phyloP scores from a whole-genome alignment of 2,888 invertebrate species.

The Schizotus pectinicornis region DNA sequence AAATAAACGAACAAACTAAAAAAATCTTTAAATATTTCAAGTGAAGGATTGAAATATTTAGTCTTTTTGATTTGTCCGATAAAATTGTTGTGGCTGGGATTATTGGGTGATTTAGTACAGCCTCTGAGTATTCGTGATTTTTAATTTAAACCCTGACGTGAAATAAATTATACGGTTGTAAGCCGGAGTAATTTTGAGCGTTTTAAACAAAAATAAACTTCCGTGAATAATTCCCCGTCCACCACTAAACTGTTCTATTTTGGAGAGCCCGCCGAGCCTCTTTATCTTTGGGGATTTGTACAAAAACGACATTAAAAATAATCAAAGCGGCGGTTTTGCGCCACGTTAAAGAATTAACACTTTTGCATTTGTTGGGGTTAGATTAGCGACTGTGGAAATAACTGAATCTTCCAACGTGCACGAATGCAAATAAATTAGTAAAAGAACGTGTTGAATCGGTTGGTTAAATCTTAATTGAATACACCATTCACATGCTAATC shows the following conservation, averaged over 20 bases:
- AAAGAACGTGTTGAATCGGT: background rate
- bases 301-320: background rate
- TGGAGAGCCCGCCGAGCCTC: background rate
- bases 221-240: constrained; percentile 14
- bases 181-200: constrained; percentile 6
- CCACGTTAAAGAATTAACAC: no score
- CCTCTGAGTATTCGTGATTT: background rate
- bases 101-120: no score
- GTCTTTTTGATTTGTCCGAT: no score
- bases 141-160: constrained; percentile 2
- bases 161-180: constrained; percentile 9
- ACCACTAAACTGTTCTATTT: constrained; percentile 15
- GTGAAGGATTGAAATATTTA: no score
- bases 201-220: constrained; percentile 15
- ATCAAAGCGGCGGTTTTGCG: no score
- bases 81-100: no score
- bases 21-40: no score
- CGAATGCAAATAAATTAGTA: background rate
- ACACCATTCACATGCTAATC: background rate
- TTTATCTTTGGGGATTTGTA: background rate
- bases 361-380: no score
- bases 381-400: no score
- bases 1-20: no score
- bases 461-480: background rate
- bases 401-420: background rate